Evolutionary conservation across 1,140 invertebrate genomes (phyloP).

Genomic region (Drosophila neocordata): DNA sequence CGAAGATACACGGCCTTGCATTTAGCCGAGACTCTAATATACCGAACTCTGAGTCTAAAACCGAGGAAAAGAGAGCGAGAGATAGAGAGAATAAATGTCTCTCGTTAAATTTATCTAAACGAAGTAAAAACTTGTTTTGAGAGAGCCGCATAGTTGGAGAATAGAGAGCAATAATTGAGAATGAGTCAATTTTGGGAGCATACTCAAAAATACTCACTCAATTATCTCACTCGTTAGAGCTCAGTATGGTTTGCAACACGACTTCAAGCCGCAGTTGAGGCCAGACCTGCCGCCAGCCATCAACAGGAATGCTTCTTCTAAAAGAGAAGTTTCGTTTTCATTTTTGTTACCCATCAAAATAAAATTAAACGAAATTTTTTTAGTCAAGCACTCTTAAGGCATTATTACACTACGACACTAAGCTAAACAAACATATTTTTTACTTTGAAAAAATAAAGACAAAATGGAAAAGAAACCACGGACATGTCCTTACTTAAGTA

Average conservation of each 20-base stretch:
- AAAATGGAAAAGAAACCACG: not conserved
- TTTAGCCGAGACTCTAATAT: slow-evolving; percentile 78
- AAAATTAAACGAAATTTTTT: slow-evolving; percentile 13
- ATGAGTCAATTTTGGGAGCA: not conserved
- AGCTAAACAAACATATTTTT: too few relatives aligned
- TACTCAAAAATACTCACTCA: slow-evolving; percentile 47
- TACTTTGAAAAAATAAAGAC: too few relatives aligned
- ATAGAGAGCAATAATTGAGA: not conserved
- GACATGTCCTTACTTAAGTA: slow-evolving; percentile 24
- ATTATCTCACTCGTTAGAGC: slow-evolving; percentile 45
- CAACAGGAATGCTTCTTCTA: slow-evolving; percentile 1
- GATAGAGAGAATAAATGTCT: slow-evolving; percentile 13
- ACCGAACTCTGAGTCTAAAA: slow-evolving; percentile 83
- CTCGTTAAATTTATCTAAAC: slow-evolving; percentile 34
- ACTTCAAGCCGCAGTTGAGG: slow-evolving; percentile 12
- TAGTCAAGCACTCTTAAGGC: slow-evolving; percentile 1
- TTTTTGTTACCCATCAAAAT: slow-evolving; percentile 16
- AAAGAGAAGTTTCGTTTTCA: slow-evolving; percentile 2
- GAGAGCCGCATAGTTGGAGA: too few relatives aligned
- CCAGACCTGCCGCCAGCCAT: slow-evolving; percentile 14
- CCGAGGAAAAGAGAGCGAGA: too few relatives aligned
- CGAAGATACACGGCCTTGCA: slow-evolving; percentile 83
- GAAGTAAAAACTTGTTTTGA: slow-evolving; percentile 21
- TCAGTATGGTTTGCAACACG: slow-evolving; percentile 11
- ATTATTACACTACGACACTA: not conserved